Evolutionary conservation across 2,888 invertebrate genomes (phyloP), one percentile per base, ranked within the genome.

Genomic region (Limenitis camilla): DNA sequence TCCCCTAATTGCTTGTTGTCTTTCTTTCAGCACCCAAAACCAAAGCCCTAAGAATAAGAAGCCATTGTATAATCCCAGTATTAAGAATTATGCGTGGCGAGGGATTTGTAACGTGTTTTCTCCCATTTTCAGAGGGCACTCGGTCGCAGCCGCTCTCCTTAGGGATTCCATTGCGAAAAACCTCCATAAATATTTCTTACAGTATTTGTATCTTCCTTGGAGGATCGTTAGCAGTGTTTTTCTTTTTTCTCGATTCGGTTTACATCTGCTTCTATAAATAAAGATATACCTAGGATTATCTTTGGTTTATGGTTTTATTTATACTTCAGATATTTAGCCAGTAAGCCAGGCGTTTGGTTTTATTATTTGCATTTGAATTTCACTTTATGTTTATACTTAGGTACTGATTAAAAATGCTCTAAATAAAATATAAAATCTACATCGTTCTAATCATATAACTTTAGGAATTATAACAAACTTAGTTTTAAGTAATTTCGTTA

Each of bases 151-250:
- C 72, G 74, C 69, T 68, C 66, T 76, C 83, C 81, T 73, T 66
- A 59, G 78, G 83, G 84, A 82, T 82, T 83, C 76, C 71, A 76
- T 76, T 78, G 73, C 77, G 80, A 85, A 86, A 85, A 86, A 83
- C 85, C 84, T 78, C 85, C 85, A 86, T 86, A 86, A 86, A 86
- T 86, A 85, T 86, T 84, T 85, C 84, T 85, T 82, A 81, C 76
- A 81, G 81, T 83, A 79, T 86, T 86, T 86, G 86, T 86, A 82
- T 82, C 82, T 81, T 81, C 84, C 85, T 81, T 71, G 76, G 85
- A 81, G 85, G 78, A 83, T 84, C 84, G 83, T 86, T 83, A 85
- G 78, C 78, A 75, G 74, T 78, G 79, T 79, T 81, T 71, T 69
- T 64, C 70, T 77, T 82, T 78, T 82, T 83, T 76, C 65, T 65